Evolutionary conservation across 2,113 vertebrate genomes (phyloP), one percentile per base, ranked within the genome.

Genomic region (Corythornis madagascariensis): DNA sequence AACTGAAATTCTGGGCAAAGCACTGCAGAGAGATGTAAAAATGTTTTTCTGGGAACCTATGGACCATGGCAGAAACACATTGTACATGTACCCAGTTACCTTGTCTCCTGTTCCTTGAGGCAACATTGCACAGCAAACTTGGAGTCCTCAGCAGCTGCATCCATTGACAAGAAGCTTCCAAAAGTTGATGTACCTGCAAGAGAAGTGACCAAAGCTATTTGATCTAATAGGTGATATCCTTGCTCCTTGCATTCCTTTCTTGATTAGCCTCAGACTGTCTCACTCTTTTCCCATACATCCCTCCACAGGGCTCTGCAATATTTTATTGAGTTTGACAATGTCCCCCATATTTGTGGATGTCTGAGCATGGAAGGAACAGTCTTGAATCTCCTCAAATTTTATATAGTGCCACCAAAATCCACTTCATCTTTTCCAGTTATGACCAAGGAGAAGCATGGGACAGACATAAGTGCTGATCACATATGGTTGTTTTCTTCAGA

Each of bases 41-140:
- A 4, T 0, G 2, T 4, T 38, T 63, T 83, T 55, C 48, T n/a
- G 14, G 11, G 24, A 90, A 21, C 2, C 45, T 33, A 1, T 16
- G 28, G 48, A n/a, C n/a, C 9, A 2, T 1, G 4, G 6, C 29
- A 83, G 33, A 61, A 75, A 45, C 11, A 16, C 16, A 25, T 31
- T 19, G 9, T 4, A 12, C 1, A 0, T 7, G 7, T 10, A 6
- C 1, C 0, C 14, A 33, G 6, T 65, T 71, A 66, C 31, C 20
- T 83, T 52, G 17, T 77, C 38, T 80, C 17, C 33, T 71, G 43
- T 43, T 80, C 33, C 43, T 48, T 35, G 10, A 52, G 40, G 64
- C 53, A 61, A 0, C 22, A 20, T 4, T 18, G 25, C 40, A 22
- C 3, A 6, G 42, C 29, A 24, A 66, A 7, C 29, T 21, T 56